Evolutionary conservation across 2,113 vertebrate species (phyloP).

Genomic region (Pteronura brasiliensis): DNA sequence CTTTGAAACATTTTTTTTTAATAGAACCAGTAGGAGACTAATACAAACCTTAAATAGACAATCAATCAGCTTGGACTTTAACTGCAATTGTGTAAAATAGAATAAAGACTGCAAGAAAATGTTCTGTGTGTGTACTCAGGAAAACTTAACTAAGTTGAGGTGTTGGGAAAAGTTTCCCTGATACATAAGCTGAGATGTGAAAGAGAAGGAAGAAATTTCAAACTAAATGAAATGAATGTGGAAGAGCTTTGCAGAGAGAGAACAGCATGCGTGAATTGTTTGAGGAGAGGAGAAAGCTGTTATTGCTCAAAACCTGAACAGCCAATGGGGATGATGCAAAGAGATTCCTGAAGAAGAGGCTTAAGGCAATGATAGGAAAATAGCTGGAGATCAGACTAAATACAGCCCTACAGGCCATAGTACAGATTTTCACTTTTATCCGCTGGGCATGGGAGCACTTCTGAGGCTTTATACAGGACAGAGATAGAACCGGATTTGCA

Average conservation of each 20-base stretch:
- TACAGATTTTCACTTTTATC: background rate
- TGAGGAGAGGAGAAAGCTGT: background rate
- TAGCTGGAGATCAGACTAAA: background rate
- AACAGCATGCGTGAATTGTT: background rate
- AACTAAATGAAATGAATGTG: background rate
- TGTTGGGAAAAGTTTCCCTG: background rate
- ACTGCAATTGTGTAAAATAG: background rate
- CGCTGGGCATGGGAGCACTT: background rate
- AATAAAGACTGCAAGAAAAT: background rate
- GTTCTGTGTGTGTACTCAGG: background rate
- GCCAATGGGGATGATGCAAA: background rate
- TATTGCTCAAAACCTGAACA: background rate
- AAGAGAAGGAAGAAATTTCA: background rate
- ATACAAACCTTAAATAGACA: background rate
- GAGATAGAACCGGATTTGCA: background rate
- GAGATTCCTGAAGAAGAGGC: background rate
- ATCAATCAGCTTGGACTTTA: background rate
- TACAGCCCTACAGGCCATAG: accelerated
- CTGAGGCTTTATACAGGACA: background rate
- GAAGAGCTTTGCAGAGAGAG: background rate
- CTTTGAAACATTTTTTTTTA: background rate
- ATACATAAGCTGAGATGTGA: background rate
- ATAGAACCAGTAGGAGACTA: background rate
- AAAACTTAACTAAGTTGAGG: background rate
- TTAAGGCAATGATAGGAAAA: background rate